A percentile compares a stretch with the other conserved stretches of the same genome.
phyloP scores from a whole-genome alignment of 2,888 invertebrate genomes.

The Margaritifera margaritifera region DNA sequence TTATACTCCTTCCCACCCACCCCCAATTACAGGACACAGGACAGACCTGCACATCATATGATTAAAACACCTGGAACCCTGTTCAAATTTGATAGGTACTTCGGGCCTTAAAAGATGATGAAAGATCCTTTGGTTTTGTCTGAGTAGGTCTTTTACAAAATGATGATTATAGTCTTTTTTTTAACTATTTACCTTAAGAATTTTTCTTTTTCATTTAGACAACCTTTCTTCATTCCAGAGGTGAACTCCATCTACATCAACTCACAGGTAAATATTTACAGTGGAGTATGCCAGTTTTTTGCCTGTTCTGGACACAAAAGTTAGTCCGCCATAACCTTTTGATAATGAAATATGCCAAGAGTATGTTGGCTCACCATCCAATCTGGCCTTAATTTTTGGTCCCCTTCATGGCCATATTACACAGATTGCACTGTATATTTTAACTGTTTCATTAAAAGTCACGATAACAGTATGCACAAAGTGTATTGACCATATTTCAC shows the following conservation, averaged over 20 bases:
- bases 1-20: too few relatives aligned
- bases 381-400: background rate
- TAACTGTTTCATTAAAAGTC: too few relatives aligned
- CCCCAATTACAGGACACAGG: too few relatives aligned
- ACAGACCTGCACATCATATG: too few relatives aligned
- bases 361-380: background rate
- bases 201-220: constrained; percentile 71
- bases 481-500: too few relatives aligned
- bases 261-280: constrained; percentile 73
- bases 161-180: background rate
- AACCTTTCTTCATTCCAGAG: constrained; percentile 83
- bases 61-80: too few relatives aligned
- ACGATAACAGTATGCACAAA: too few relatives aligned
- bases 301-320: too few relatives aligned
- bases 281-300: too few relatives aligned
- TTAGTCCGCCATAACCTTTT: background rate
- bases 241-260: constrained; percentile 83
- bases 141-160: background rate
- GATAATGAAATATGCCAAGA: background rate
- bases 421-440: too few relatives aligned
- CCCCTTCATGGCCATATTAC: constrained; percentile 3
- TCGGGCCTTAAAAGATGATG: background rate
- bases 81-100: too few relatives aligned
- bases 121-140: background rate
- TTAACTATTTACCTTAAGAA: background rate